These are phyloP conservation scores for Lasiurus cinereus DNA, from an alignment of 2,113 vertebrate species.

Conservation along the genomic window DNA sequence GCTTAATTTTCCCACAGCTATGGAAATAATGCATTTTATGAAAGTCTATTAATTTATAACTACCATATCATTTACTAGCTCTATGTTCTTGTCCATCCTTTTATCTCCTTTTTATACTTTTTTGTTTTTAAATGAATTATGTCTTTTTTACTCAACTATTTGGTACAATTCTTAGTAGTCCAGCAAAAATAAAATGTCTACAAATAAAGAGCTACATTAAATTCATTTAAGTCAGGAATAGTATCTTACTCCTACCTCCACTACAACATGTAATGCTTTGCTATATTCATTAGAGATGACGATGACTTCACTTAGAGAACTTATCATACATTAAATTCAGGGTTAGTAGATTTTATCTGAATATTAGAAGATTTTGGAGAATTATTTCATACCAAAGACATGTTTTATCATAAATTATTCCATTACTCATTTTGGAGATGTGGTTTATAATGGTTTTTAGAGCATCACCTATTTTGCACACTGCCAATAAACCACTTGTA, in stretches of 20 bases:
- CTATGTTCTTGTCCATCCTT: neutral
- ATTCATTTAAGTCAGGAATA: neutral
- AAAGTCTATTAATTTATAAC: neutral
- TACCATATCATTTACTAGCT: neutral
- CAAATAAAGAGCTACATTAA: neutral
- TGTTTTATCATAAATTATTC: conserved; percentile 36
- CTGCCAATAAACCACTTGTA: conserved; percentile 15
- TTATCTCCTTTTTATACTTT: neutral
- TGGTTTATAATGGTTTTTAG: neutral
- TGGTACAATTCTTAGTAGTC: neutral
- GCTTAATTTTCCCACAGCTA: neutral
- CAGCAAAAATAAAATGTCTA: neutral
- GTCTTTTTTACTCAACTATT: neutral
- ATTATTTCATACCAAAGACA: neutral
- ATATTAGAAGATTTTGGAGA: conserved; percentile 29
- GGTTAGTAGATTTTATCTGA: conserved; percentile 10
- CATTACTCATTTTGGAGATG: conserved; percentile 33
- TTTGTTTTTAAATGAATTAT: neutral
- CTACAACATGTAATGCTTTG: neutral
- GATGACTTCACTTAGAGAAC: neutral
- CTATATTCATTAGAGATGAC: neutral
- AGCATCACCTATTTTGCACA: conserved; percentile 16
- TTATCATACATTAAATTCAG: neutral
- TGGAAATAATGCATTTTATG: neutral
- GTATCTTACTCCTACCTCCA: neutral